These are phyloP conservation scores for Eubasilissa regina DNA, from an alignment of 1,140 invertebrate genomes.

Conservation along the genomic window DNA sequence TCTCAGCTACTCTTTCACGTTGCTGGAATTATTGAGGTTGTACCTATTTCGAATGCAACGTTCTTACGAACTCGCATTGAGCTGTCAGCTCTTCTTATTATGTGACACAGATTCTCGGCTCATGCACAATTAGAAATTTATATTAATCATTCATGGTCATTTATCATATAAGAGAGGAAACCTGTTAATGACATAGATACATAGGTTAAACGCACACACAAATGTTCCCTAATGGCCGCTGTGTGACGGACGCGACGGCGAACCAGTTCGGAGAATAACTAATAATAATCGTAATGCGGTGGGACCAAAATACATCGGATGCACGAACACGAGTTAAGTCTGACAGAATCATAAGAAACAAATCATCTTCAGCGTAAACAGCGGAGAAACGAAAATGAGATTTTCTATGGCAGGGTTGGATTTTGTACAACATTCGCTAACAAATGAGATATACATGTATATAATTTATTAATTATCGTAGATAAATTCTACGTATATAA, in stretches of 20 bases:
- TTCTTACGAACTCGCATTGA: too few relatives aligned
- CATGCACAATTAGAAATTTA: too few relatives aligned
- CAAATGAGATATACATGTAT: not conserved
- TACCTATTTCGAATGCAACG: too few relatives aligned
- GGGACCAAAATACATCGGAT: constrained; percentile 14
- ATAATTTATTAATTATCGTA: too few relatives aligned
- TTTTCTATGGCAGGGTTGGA: not conserved
- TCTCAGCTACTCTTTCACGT: too few relatives aligned
- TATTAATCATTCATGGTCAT: too few relatives aligned
- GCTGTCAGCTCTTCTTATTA: too few relatives aligned
- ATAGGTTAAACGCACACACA: not conserved
- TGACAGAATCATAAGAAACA: constrained; percentile 17
- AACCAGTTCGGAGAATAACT: not conserved
- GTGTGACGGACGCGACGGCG: not conserved
- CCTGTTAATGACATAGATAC: not conserved
- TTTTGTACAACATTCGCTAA: too few relatives aligned
- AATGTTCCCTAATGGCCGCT: constrained; percentile 18
- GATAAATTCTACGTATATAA: too few relatives aligned
- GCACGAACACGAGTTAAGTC: constrained; percentile 8
- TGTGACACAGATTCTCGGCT: too few relatives aligned
- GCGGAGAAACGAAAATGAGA: not conserved
- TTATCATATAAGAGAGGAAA: not conserved
- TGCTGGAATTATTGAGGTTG: too few relatives aligned
- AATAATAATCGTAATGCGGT: not conserved
- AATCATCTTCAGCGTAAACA: constrained; percentile 29